Percentiles rank a stretch among this genome's conserved stretches.
phyloP scores from a whole-genome alignment of 2,797 vertebrate species.

The Scarus forsteni region DNA sequence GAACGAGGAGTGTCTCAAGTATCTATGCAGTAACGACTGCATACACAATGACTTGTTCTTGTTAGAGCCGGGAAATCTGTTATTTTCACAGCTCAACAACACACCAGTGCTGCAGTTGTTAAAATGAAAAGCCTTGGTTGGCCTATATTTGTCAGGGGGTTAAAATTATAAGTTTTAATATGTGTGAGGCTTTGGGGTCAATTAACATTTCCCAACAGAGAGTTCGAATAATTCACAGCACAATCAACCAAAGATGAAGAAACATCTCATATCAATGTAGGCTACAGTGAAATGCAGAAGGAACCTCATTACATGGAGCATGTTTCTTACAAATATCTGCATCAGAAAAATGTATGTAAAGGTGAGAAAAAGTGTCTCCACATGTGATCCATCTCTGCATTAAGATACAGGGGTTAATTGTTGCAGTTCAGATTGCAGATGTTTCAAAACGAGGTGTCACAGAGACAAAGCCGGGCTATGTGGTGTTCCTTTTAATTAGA shows the following conservation, averaged over 20 bases:
- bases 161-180: constrained; percentile 75
- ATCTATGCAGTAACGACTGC: constrained; percentile 52
- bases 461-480: constrained; percentile 61
- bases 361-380: constrained; percentile 38
- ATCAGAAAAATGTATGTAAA: constrained; percentile 27
- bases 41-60: constrained; percentile 45
- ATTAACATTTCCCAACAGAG: constrained; percentile 74
- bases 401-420: constrained; percentile 46
- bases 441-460: constrained; percentile 54
- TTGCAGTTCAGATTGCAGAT: constrained; percentile 25
- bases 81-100: constrained; percentile 48
- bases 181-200: constrained; percentile 74
- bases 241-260: constrained; percentile 67
- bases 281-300: constrained; percentile 40
- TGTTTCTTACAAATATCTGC: constrained; percentile 31
- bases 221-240: constrained; percentile 69
- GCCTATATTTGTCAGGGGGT: constrained; percentile 69
- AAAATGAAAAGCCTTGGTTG: constrained; percentile 64
- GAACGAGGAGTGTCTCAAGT: constrained; percentile 49
- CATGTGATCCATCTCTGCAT: constrained; percentile 23
- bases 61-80: constrained; percentile 44
- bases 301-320: constrained; percentile 55
- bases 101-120: constrained; percentile 36
- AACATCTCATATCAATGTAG: constrained; percentile 44
- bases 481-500: constrained; percentile 78